These are phyloP conservation scores for Stenolophus ochropezus DNA, from an alignment of 2,888 invertebrate genomes.

Conservation along the genomic window DNA sequence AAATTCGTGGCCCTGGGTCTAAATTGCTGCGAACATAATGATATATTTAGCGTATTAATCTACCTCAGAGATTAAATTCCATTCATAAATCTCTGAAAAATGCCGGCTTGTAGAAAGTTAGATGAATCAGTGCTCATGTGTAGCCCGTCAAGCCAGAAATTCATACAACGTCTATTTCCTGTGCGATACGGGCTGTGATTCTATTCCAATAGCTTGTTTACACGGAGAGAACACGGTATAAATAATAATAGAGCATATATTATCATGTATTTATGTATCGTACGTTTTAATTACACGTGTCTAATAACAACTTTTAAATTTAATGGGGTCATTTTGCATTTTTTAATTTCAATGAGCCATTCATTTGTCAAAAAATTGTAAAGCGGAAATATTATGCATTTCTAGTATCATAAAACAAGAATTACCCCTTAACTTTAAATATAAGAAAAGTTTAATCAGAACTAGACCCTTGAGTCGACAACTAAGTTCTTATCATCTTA, in stretches of 20 bases:
- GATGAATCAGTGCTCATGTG: conserved; percentile 1
- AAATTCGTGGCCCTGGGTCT: neutral
- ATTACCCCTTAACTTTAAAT: too few relatives aligned
- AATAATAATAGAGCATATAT: conserved; percentile 2
- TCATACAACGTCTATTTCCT: conserved; percentile 13
- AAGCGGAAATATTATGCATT: too few relatives aligned
- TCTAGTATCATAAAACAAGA: too few relatives aligned
- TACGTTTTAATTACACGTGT: too few relatives aligned
- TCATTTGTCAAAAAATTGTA: neutral
- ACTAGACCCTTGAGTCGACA: too few relatives aligned
- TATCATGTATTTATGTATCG: neutral
- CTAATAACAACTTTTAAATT: too few relatives aligned
- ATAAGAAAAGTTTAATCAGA: too few relatives aligned
- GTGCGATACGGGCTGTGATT: neutral
- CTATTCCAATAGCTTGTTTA: neutral
- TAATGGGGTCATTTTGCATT: too few relatives aligned
- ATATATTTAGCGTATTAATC: conserved; percentile 6
- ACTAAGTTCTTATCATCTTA: too few relatives aligned
- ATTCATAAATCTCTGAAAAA: conserved; percentile 7
- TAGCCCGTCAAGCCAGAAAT: neutral
- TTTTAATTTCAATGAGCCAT: too few relatives aligned
- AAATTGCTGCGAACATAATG: conserved; percentile 27
- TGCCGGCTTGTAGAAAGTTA: neutral
- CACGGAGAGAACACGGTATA: neutral
- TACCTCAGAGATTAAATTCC: neutral